Evolutionary conservation across 2,888 invertebrate genomes (phyloP).

Genomic region (Onchidella celtica): DNA sequence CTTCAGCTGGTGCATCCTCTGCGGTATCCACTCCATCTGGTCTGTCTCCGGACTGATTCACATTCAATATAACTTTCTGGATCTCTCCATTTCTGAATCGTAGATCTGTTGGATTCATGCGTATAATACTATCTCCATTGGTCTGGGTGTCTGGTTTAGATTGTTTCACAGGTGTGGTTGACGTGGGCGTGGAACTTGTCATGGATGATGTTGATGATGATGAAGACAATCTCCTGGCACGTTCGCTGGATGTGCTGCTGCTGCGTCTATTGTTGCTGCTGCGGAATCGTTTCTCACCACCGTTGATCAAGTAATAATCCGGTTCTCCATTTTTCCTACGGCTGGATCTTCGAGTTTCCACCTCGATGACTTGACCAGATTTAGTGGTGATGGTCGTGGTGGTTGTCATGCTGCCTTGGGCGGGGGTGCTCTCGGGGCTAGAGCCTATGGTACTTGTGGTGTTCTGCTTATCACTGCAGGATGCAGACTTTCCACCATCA

Average conservation of each 20-base stretch:
- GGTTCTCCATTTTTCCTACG: conserved; percentile 35
- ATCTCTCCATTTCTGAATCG: neutral
- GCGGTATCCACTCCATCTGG: neutral
- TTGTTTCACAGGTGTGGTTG: neutral
- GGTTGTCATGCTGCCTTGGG: conserved; percentile 18
- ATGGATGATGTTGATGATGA: conserved; percentile 12
- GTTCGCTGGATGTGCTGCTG: conserved; percentile 16
- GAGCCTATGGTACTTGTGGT: too few relatives aligned
- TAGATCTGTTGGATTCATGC: neutral
- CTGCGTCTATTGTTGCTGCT: neutral
- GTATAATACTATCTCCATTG: neutral
- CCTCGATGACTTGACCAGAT: neutral
- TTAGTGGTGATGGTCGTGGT: conserved; percentile 28
- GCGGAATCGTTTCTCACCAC: conserved; percentile 34
- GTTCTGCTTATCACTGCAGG: neutral
- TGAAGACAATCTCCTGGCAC: neutral
- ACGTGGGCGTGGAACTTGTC: neutral
- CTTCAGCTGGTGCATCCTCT: neutral
- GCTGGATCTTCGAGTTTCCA: conserved; percentile 33
- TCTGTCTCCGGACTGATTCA: neutral
- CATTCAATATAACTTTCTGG: conserved; percentile 7
- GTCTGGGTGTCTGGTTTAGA: neutral
- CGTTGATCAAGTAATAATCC: conserved; percentile 46
- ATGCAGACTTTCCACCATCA: neutral
- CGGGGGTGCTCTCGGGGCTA: neutral